These are phyloP conservation scores for Drosophila guanche DNA, from an alignment of 1,140 invertebrate genomes.

Conservation along the genomic window DNA sequence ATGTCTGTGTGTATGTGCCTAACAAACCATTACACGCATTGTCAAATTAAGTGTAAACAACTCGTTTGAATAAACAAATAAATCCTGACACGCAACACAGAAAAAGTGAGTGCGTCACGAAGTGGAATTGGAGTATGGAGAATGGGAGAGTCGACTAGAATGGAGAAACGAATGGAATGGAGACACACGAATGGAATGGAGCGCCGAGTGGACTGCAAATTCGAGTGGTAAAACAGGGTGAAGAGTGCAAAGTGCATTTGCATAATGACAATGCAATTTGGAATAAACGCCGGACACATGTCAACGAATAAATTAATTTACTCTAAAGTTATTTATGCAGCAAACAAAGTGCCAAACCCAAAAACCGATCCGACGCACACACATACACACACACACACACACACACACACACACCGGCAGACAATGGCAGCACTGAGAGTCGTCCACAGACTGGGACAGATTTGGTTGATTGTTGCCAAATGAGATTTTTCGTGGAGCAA, in stretches of 20 bases:
- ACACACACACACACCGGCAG: conserved; percentile 33
- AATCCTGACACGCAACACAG: conserved; percentile 55
- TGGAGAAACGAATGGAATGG: too few relatives aligned
- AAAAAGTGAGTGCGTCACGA: conserved; percentile 34
- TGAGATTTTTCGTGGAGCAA: conserved; percentile 44
- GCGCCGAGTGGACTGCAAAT: too few relatives aligned
- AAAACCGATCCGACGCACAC: conserved; percentile 13
- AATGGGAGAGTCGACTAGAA: background rate
- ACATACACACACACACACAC: conserved; percentile 44
- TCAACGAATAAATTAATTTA: conserved; percentile 82
- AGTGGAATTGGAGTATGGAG: conserved; percentile 2
- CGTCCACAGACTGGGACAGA: conserved; percentile 16
- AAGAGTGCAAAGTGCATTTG: conserved; percentile 67
- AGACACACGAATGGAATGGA: too few relatives aligned
- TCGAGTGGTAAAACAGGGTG: conserved; percentile 4
- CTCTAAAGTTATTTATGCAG: conserved; percentile 77
- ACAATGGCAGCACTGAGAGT: conserved; percentile 13
- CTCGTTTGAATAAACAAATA: conserved; percentile 72
- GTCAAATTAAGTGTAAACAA: conserved; percentile 81
- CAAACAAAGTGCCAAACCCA: conserved; percentile 56
- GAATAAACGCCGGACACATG: conserved; percentile 78
- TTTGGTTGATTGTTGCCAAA: conserved; percentile 14
- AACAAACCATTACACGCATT: conserved; percentile 58
- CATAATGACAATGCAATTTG: conserved; percentile 81
- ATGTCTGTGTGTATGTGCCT: conserved; percentile 7